phyloP scores from a whole-genome alignment of 2,797 vertebrate genomes.

The Acanthurus lineatus region DNA sequence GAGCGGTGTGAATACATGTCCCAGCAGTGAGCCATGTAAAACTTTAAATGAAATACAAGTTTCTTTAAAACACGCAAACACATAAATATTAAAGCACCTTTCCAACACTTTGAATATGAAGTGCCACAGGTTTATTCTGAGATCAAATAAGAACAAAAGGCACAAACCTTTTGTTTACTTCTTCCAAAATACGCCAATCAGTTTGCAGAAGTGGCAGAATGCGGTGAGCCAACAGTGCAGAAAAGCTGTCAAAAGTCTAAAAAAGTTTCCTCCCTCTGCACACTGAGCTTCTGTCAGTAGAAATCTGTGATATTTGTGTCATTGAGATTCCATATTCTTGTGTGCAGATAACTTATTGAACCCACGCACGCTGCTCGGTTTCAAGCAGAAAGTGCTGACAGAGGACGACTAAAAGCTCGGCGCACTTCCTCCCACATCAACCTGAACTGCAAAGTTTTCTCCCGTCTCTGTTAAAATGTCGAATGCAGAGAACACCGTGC shows the following conservation, averaged over 20 bases:
- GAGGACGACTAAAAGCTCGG: slow-evolving; percentile 67
- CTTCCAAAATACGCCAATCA: slow-evolving; percentile 1
- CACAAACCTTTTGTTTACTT: background rate
- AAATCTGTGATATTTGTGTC: slow-evolving; percentile 66
- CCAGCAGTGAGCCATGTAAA: background rate
- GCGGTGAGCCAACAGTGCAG: slow-evolving; percentile 9
- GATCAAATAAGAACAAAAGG: background rate
- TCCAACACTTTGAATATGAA: background rate
- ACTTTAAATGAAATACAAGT: background rate
- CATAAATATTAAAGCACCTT: background rate
- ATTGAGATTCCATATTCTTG: slow-evolving; percentile 60
- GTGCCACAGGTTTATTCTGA: background rate
- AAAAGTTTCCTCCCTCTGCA: slow-evolving; percentile 22
- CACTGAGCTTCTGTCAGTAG: slow-evolving; percentile 30
- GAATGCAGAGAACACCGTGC: slow-evolving; percentile 21
- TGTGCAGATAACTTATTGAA: slow-evolving; percentile 66
- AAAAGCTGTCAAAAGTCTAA: slow-evolving; percentile 39
- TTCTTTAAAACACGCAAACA: background rate
- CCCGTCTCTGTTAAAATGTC: slow-evolving; percentile 38
- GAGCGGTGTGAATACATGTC: background rate
- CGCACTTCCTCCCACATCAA: slow-evolving; percentile 65
- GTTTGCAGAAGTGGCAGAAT: background rate
- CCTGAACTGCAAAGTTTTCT: slow-evolving; percentile 51
- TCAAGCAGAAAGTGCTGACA: slow-evolving; percentile 72
- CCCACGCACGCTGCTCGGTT: slow-evolving; percentile 65